phyloP scores from a whole-genome alignment of 2,113 vertebrate species.

The Falco punctatus region DNA sequence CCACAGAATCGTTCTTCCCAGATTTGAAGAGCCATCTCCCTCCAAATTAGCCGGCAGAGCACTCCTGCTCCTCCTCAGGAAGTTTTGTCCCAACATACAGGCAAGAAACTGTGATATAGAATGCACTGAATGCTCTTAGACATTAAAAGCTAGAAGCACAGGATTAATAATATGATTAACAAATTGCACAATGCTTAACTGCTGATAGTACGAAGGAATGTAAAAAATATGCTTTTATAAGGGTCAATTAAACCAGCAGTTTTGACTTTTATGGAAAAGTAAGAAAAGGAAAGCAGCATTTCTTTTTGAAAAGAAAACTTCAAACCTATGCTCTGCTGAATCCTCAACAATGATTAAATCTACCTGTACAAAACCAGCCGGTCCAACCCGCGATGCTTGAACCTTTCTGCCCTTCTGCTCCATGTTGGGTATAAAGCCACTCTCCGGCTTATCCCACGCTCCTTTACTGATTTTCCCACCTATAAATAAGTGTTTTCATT shows the following conservation, averaged over 20 bases:
- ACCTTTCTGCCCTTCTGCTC: not conserved
- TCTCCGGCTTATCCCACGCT: rapidly evolving
- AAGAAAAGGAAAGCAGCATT: not conserved
- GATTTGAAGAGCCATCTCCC: not conserved
- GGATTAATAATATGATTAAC: not conserved
- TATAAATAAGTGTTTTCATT: not conserved
- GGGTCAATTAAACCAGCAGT: rapidly evolving
- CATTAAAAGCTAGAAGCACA: not conserved
- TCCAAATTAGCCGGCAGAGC: not conserved
- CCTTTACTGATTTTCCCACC: not conserved
- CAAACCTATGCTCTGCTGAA: rapidly evolving
- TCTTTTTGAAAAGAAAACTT: not conserved
- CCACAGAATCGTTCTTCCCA: not conserved
- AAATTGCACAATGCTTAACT: not conserved
- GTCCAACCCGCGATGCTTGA: rapidly evolving
- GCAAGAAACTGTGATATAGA: not conserved
- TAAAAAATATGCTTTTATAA: not conserved
- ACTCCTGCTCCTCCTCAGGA: not conserved
- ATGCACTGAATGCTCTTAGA: not conserved
- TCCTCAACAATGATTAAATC: not conserved
- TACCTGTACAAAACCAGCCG: not conserved
- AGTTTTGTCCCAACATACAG: not conserved
- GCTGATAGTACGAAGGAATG: rapidly evolving
- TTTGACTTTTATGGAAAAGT: not conserved
- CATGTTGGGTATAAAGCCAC: not conserved